These are phyloP conservation scores for Remorina albescens DNA, from an alignment of 2,797 vertebrate species.

Conservation along the genomic window DNA sequence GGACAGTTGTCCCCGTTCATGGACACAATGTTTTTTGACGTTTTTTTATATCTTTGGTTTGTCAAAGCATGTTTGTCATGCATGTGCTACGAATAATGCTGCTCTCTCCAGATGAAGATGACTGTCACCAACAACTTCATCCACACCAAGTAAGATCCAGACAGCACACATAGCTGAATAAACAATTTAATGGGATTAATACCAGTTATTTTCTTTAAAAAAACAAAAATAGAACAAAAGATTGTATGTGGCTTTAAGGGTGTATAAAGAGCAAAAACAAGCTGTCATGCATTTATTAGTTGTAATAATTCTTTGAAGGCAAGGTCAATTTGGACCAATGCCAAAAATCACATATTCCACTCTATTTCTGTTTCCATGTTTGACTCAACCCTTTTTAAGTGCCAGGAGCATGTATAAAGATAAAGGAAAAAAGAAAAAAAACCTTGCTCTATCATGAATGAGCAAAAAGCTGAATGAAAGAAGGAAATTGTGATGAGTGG, in stretches of 20 bases:
- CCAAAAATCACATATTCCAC: not conserved
- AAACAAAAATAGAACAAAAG: too few species aligned
- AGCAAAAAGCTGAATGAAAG: conserved; percentile 17
- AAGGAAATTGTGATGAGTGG: conserved; percentile 41
- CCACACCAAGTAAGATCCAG: not conserved
- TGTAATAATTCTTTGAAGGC: conserved; percentile 12
- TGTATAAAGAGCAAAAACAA: not conserved
- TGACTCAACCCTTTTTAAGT: not conserved
- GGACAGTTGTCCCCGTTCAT: too few species aligned
- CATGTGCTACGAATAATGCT: conserved; percentile 38
- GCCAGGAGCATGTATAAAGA: conserved; percentile 25
- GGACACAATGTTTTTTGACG: too few species aligned
- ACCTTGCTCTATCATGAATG: too few species aligned
- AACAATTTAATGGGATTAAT: not conserved
- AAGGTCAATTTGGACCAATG: not conserved
- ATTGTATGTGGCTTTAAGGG: not conserved
- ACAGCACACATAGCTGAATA: not conserved
- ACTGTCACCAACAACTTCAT: conserved; percentile 8
- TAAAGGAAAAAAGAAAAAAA: too few species aligned
- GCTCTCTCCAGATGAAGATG: not conserved
- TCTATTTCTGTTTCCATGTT: not conserved
- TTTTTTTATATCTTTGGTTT: too few species aligned
- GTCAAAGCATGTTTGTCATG: too few species aligned
- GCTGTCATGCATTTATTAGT: not conserved
- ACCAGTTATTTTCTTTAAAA: not conserved